Percentiles rank a stretch among this genome's conserved stretches.
These are phyloP conservation scores for Ladona fulva DNA, from an alignment of 1,140 invertebrate species.

Conservation along the genomic window DNA sequence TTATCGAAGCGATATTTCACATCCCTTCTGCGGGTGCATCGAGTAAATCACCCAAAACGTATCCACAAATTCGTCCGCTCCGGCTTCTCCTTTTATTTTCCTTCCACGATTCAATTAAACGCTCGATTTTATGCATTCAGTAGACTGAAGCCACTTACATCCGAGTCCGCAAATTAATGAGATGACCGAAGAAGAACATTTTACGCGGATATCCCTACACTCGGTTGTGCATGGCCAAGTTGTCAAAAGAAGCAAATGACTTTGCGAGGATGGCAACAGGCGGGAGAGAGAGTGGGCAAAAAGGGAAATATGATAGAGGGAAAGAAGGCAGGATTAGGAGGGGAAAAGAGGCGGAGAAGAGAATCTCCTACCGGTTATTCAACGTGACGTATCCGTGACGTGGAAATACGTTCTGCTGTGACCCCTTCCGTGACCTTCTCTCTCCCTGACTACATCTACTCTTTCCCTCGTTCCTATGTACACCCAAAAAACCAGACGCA, in stretches of 20 bases:
- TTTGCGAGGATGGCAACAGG: not conserved
- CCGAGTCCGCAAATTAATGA: too few species aligned
- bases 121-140: too few species aligned
- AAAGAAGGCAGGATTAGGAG: not conserved
- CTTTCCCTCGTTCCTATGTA: not conserved
- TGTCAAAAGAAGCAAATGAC: not conserved
- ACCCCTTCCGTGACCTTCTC: not conserved
- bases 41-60: too few species aligned
- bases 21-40: too few species aligned
- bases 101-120: too few species aligned
- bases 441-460: not conserved
- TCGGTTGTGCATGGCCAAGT: not conserved
- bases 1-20: too few species aligned
- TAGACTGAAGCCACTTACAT: too few species aligned
- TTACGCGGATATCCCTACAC: too few species aligned
- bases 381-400: slow-evolving; percentile 1
- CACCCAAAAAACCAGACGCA: too few species aligned
- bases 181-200: too few species aligned
- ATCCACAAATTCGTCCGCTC: too few species aligned
- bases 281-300: not conserved
- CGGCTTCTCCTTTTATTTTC: too few species aligned
- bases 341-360: not conserved
- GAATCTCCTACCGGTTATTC: slow-evolving; percentile 4
- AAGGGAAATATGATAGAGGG: not conserved
- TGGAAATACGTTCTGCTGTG: not conserved